Evolutionary conservation across 2,888 invertebrate species (phyloP).

Genomic region (Cryptocephalus primarius): DNA sequence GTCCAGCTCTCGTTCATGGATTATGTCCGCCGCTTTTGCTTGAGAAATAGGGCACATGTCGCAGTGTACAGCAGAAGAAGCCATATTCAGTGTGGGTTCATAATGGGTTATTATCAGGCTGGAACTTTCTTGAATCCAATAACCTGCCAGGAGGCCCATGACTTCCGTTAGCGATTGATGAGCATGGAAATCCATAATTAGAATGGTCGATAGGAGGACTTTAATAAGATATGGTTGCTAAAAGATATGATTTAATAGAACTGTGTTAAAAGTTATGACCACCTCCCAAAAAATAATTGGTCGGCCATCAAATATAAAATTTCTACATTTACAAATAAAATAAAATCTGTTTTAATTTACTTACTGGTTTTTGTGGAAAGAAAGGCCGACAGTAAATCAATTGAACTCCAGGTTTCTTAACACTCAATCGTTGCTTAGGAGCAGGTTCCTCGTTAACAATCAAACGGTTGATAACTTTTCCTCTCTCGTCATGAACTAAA

Average conservation of each 20-base stretch:
- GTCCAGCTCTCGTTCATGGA: slow-evolving; percentile 28
- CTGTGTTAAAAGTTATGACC: too few species aligned
- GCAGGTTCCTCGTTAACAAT: slow-evolving; percentile 34
- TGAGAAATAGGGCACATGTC: slow-evolving; percentile 70
- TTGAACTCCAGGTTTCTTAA: slow-evolving; percentile 40
- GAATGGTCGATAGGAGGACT: slow-evolving; percentile 47
- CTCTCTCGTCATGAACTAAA: slow-evolving; percentile 50
- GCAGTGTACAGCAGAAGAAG: slow-evolving; percentile 56
- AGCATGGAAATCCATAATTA: slow-evolving; percentile 60
- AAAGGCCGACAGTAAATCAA: slow-evolving; percentile 52
- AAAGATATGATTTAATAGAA: slow-evolving; percentile 3
- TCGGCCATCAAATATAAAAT: too few species aligned
- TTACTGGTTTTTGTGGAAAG: slow-evolving; percentile 45
- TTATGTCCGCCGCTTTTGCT: slow-evolving; percentile 47
- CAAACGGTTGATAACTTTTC: slow-evolving; percentile 42
- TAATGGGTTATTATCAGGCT: slow-evolving; percentile 43
- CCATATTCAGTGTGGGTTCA: slow-evolving; percentile 52
- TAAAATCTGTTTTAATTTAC: slow-evolving; percentile 13
- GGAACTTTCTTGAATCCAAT: slow-evolving; percentile 29
- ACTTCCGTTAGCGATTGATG: slow-evolving; percentile 61
- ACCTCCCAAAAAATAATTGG: too few species aligned
- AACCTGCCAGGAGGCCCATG: slow-evolving; percentile 62
- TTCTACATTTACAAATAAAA: too few species aligned
- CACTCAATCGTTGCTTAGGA: slow-evolving; percentile 30
- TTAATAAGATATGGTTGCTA: slow-evolving; percentile 53